phyloP scores from a whole-genome alignment of 2,888 invertebrate genomes.

The Cephus sareptanus region DNA sequence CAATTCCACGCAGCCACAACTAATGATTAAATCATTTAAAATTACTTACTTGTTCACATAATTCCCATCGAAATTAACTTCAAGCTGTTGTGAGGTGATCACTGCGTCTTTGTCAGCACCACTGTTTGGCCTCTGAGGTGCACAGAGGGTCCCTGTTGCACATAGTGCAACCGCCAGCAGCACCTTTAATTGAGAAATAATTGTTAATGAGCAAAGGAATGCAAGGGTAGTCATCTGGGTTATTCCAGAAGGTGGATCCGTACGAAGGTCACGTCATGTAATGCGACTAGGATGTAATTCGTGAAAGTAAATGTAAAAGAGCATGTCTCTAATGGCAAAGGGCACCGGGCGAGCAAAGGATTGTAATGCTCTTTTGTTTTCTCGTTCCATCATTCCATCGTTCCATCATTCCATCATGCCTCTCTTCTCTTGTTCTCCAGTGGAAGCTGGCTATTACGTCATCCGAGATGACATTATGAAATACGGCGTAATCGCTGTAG shows the following conservation, averaged over 20 bases:
- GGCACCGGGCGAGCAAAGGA: conserved; percentile 29
- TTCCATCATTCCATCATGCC: not conserved
- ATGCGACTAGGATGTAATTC: conserved; percentile 37
- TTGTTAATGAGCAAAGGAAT: not conserved
- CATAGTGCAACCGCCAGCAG: conserved; percentile 56
- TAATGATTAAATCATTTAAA: not conserved
- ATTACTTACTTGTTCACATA: conserved; percentile 61
- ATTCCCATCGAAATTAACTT: conserved; percentile 62
- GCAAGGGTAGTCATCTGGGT: not conserved
- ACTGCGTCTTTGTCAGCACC: conserved; percentile 61
- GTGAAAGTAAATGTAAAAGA: conserved; percentile 41
- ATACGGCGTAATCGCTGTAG: conserved; percentile 42
- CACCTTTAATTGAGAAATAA: conserved; percentile 38
- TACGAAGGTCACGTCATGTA: not conserved
- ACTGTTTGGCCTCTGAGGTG: conserved; percentile 53
- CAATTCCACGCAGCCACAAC: not conserved
- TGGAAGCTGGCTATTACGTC: conserved; percentile 46
- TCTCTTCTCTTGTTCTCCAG: not conserved
- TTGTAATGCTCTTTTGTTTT: not conserved
- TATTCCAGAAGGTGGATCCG: not conserved
- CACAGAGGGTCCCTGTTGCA: conserved; percentile 52
- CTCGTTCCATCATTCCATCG: not conserved
- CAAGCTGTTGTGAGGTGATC: conserved; percentile 62
- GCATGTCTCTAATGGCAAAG: conserved; percentile 40
- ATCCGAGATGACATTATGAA: conserved; percentile 59